Conservation (phyloP, 92 coral and sea anemone species). For the Zoanthus sociatus region DNA sequence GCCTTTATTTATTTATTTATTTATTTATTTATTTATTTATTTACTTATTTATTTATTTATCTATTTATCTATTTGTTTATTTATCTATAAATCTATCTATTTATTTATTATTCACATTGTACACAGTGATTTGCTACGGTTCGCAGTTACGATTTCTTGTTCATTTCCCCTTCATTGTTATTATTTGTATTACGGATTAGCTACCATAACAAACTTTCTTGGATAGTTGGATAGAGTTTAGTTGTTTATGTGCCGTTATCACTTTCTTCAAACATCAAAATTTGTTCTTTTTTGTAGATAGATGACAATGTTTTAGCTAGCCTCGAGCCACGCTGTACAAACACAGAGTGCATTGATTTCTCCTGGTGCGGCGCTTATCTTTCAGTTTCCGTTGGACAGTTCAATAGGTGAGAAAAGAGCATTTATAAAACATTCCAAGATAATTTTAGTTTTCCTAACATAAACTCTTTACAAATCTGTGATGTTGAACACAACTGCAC, state of each 20-base stretch:
- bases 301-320: constrained; percentile 72
- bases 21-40: too few relatives aligned
- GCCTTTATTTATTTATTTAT: too few relatives aligned
- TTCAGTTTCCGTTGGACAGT: constrained; percentile 62
- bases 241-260: neutral
- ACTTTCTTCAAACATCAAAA: neutral
- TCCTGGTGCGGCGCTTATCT: constrained; percentile 93
- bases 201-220: too few relatives aligned
- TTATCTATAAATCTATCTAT: too few relatives aligned
- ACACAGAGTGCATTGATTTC: constrained; percentile 80
- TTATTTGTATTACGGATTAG: neutral
- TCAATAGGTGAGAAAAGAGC: constrained; percentile 59
- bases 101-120: too few relatives aligned
- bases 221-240: too few relatives aligned
- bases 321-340: constrained; percentile 72
- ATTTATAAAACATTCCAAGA: neutral
- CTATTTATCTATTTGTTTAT: too few relatives aligned
- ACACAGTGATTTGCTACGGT: too few relatives aligned
- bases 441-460: neutral
- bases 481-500: too few relatives aligned
- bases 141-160: neutral
- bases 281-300: constrained; percentile 53
- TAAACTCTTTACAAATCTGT: neutral
- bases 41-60: too few relatives aligned
- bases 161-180: neutral